phyloP scores from a whole-genome alignment of 2,888 invertebrate species.

The Drosophila sordidapex region DNA sequence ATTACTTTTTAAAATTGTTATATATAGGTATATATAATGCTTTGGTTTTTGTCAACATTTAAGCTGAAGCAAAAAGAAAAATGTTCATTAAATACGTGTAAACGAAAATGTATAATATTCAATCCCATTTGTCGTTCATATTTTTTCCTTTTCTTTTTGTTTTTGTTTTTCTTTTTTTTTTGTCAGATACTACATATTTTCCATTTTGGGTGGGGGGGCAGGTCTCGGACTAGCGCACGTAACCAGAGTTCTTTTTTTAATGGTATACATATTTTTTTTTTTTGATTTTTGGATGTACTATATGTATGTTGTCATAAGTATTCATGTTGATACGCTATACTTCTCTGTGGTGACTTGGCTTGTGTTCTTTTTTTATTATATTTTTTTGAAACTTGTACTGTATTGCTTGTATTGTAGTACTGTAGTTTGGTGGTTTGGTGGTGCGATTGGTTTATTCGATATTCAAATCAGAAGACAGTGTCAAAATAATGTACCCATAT shows the following conservation, averaged over 20 bases:
- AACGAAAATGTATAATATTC: conserved; percentile 86
- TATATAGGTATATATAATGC: conserved; percentile 6
- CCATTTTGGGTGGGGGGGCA: conserved; percentile 41
- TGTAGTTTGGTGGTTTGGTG: conserved; percentile 63
- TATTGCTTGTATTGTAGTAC: conserved; percentile 62
- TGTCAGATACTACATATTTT: conserved; percentile 49
- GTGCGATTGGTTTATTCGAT: conserved; percentile 70
- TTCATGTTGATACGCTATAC: conserved; percentile 74
- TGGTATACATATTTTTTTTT: neutral
- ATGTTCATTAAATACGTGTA: conserved; percentile 85
- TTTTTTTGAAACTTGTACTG: conserved; percentile 51
- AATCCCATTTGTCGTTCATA: conserved; percentile 83
- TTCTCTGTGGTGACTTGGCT: conserved; percentile 63
- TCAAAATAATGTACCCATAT: conserved; percentile 85
- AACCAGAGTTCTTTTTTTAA: conserved; percentile 23
- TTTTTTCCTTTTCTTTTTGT: conserved; percentile 49
- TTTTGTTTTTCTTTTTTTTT: conserved; percentile 39
- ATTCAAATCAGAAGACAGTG: conserved; percentile 86
- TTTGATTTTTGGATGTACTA: conserved; percentile 21
- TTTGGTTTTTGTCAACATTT: conserved; percentile 42
- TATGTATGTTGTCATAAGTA: conserved; percentile 34
- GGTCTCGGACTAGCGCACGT: conserved; percentile 53
- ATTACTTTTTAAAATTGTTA: conserved; percentile 67
- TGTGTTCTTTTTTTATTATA: conserved; percentile 31
- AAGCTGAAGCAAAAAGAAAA: conserved; percentile 79